Conservation (phyloP, 2,888 invertebrate species). For the Caenorhabditis macrosperma region DNA sequence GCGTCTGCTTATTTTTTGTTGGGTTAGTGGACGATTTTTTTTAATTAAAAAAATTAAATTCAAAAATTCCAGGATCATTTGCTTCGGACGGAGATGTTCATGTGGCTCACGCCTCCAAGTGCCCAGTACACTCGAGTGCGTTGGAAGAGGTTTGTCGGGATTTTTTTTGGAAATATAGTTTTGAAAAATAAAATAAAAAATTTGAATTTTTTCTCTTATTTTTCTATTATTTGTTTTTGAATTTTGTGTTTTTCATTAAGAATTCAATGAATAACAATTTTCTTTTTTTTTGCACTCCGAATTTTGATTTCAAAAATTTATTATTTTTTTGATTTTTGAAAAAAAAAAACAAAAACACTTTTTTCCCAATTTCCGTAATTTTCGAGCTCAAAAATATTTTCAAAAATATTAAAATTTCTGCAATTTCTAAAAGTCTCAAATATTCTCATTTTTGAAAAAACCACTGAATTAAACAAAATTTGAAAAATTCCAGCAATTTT, state of each 20-base stretch:
- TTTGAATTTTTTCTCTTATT: not conserved
- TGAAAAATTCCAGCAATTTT: too few species aligned
- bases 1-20: slow-evolving; percentile 67
- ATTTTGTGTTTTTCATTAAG: not conserved
- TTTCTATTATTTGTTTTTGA: not conserved
- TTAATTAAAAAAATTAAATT: not conserved
- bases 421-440: too few species aligned
- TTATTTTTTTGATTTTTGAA: too few species aligned
- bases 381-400: too few species aligned
- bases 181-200: not conserved
- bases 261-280: too few species aligned
- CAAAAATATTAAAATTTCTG: too few species aligned
- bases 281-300: too few species aligned
- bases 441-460: too few species aligned
- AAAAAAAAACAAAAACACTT: too few species aligned
- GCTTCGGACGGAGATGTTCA: slow-evolving; percentile 68
- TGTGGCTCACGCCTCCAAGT: slow-evolving; percentile 67
- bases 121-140: slow-evolving; percentile 68
- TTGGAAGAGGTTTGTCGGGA: slow-evolving; percentile 60
- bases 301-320: too few species aligned
- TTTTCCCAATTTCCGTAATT: too few species aligned
- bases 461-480: too few species aligned
- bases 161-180: not conserved
- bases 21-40: slow-evolving; percentile 24
- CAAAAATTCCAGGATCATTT: slow-evolving; percentile 49